Conservation (phyloP, 2,888 invertebrate species). For the Idaea biselata region DNA sequence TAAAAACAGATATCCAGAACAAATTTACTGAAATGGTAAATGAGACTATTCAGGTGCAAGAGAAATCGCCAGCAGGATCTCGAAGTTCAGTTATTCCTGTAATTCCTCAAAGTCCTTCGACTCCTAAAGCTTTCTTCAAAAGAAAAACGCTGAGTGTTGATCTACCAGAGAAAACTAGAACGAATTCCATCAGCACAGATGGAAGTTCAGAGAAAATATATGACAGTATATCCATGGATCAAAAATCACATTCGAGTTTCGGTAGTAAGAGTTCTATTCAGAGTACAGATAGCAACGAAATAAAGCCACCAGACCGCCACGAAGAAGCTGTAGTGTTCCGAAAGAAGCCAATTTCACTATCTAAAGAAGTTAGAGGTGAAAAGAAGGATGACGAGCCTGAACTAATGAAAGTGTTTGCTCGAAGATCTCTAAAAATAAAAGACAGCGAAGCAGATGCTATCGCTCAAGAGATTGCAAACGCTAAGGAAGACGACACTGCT, state of each 20-base stretch:
- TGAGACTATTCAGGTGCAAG: conserved; percentile 44
- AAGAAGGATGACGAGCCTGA: conserved; percentile 87
- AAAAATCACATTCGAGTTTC: conserved; percentile 73
- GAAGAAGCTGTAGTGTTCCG: conserved; percentile 79
- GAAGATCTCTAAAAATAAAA: conserved; percentile 89
- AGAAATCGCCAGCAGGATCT: conserved; percentile 49
- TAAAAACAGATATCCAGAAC: conserved; percentile 47
- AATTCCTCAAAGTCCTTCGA: conserved; percentile 60
- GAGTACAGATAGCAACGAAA: conserved; percentile 70
- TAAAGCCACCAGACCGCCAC: conserved; percentile 60
- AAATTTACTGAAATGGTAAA: conserved; percentile 47
- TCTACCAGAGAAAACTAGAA: conserved; percentile 64
- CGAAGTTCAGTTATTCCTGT: conserved; percentile 43
- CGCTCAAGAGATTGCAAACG: conserved; percentile 78
- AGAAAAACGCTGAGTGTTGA: conserved; percentile 80
- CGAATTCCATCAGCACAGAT: conserved; percentile 65
- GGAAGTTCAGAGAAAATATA: conserved; percentile 71
- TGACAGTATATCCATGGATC: conserved; percentile 70
- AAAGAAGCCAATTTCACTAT: conserved; percentile 74
- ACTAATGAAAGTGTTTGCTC: conserved; percentile 90
- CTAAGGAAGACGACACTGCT: conserved; percentile 58
- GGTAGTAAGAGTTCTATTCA: conserved; percentile 76
- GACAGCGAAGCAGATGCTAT: conserved; percentile 83
- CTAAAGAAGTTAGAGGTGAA: conserved; percentile 61
- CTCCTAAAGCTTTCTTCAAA: conserved; percentile 75